Percentiles rank a stretch among this genome's conserved stretches.
Conservation (phyloP, 2,888 invertebrate genomes). For the Trachelus iudaicus region DNA sequence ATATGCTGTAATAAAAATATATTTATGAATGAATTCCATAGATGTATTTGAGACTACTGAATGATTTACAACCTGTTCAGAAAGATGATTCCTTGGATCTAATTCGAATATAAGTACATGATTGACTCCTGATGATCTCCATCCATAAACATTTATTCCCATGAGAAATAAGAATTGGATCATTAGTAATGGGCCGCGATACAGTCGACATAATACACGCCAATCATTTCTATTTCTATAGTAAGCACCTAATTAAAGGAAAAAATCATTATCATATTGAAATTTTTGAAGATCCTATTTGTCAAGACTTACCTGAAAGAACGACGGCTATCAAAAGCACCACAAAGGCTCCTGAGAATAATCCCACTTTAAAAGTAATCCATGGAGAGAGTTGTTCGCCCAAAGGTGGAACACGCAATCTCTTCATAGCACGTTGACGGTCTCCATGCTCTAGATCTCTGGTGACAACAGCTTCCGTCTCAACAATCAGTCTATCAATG, state of each 20-base stretch:
- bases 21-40: not conserved
- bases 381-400: slow-evolving; percentile 86
- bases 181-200: slow-evolving; percentile 81
- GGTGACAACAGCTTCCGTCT: slow-evolving; percentile 80
- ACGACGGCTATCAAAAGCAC: slow-evolving; percentile 79
- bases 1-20: slow-evolving; percentile 67
- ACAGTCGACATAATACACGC: slow-evolving; percentile 79
- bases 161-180: slow-evolving; percentile 81
- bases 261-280: not conserved
- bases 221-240: slow-evolving; percentile 64
- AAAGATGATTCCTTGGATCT: slow-evolving; percentile 81
- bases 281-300: not conserved
- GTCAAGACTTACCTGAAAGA: slow-evolving; percentile 70
- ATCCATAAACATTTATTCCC: slow-evolving; percentile 84
- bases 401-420: slow-evolving; percentile 85
- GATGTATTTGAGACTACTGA: not conserved
- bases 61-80: slow-evolving; percentile 71
- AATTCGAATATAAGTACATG: slow-evolving; percentile 87
- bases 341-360: slow-evolving; percentile 85
- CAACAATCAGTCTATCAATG: slow-evolving; percentile 83
- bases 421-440: slow-evolving; percentile 87
- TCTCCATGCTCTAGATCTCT: slow-evolving; percentile 82
- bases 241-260: slow-evolving; percentile 25
- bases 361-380: slow-evolving; percentile 86
- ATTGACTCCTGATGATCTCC: slow-evolving; percentile 85